These are phyloP conservation scores for Salpingus planirostris DNA, from an alignment of 2,888 invertebrate genomes.

Conservation along the genomic window DNA sequence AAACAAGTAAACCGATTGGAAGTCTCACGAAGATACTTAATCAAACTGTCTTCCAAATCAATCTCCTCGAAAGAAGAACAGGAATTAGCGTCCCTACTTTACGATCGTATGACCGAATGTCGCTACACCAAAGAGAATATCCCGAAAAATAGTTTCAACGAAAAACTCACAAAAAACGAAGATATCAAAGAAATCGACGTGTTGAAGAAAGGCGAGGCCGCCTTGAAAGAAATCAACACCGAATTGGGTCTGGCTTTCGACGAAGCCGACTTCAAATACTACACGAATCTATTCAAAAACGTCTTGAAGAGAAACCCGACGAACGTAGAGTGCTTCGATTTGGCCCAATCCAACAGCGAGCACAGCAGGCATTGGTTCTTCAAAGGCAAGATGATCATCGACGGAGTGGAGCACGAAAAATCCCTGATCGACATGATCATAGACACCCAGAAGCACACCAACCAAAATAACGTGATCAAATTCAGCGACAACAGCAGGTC, in stretches of 20 bases:
- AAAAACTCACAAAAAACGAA: constrained; percentile 56
- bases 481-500: constrained; percentile 95
- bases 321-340: constrained; percentile 94
- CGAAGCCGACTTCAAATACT: constrained; percentile 85
- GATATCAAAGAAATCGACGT: constrained; percentile 79
- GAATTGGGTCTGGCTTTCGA: constrained; percentile 79
- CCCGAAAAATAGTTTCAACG: constrained; percentile 58
- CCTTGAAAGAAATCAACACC: constrained; percentile 62
- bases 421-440: constrained; percentile 90
- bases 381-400: constrained; percentile 79
- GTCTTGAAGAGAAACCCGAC: constrained; percentile 87
- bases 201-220: constrained; percentile 63
- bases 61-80: constrained; percentile 39
- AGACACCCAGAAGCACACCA: constrained; percentile 75
- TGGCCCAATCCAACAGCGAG: constrained; percentile 97
- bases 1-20: constrained; percentile 71
- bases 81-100: constrained; percentile 53
- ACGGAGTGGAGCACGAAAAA: constrained; percentile 67
- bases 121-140: constrained; percentile 60
- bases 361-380: constrained; percentile 99
- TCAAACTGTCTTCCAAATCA: constrained; percentile 44
- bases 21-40: constrained; percentile 66
- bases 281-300: constrained; percentile 75
- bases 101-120: constrained; percentile 93
- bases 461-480: constrained; percentile 91